Base-by-base conservation (phyloP, 2,113 vertebrate genomes). In the Orcinus orca region DNA sequence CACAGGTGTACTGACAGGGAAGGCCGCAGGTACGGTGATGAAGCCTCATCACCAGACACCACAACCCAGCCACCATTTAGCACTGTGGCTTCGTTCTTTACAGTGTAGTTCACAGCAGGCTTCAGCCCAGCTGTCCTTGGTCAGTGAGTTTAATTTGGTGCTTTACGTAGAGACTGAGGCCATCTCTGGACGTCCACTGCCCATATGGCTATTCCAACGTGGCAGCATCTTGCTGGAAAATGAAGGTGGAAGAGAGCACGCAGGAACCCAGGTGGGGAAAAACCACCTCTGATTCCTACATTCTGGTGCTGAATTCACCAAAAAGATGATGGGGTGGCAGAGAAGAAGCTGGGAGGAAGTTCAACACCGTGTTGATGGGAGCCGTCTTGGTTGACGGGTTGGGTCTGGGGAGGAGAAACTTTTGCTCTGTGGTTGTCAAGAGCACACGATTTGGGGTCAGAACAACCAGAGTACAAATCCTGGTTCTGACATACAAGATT, bases 281-380 rank as follows among this genome's bases (percentile, higher is more conserved):
- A 8, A 10, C 20, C 15, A 2, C 3, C 9, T 36, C 25, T 50
- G 86, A 13, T 25, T 3, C 14, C 47, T 11, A 1, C n/a, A 1
- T 3, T 3, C 53, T 31, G 23, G 10, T 1, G 33, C 1, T 1
- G 62, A 10, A 2, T 1, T 15, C 31, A 23, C 3, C 1, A 1
- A 10, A 1, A n/a, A 53, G 1, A 1, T 13, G 13, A 53, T 6
- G 44, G 6, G 31, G 6, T 6, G 13, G 4, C 0, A 1, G 60
- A 62, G 23, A 25, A 62, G 23, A 26, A 9, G 60, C 23, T 62
- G 23, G 23, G 60, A 62, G 60, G 8, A 62, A 9, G 60, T 25
- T 25, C 60, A 10, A 62, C 9, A 4, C 60, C 21, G 3, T 25
- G 60, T 10, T 26, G 60, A 62, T 10, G 60, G 60, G 21, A 26